Evolutionary conservation across 2,888 invertebrate species (phyloP).

Genomic region (Trichopria drosophilae): DNA sequence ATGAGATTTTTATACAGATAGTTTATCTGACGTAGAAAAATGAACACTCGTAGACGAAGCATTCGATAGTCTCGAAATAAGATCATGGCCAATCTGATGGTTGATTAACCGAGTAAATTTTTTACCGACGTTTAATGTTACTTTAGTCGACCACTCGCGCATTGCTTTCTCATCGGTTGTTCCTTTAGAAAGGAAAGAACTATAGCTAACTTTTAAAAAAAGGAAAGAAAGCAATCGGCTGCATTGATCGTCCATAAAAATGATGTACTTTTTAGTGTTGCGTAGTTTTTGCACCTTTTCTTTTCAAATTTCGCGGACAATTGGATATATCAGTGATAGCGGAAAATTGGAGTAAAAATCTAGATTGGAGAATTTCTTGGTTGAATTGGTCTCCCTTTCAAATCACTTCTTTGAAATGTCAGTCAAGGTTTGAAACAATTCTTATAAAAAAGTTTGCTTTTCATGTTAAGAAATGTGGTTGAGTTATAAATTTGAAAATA

Average conservation of each 20-base stretch:
- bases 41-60: no score
- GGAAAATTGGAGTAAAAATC: not conserved
- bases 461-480: no score
- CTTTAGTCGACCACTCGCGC: not conserved
- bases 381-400: no score
- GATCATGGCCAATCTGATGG: slow-evolving; percentile 14
- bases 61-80: slow-evolving; percentile 16
- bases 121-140: slow-evolving; percentile 12
- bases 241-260: not conserved
- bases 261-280: not conserved
- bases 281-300: not conserved
- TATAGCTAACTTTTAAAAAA: no score
- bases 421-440: no score
- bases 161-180: no score
- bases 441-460: no score
- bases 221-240: not conserved
- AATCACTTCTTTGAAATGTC: no score
- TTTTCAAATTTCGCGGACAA: not conserved
- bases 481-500: no score
- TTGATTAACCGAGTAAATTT: slow-evolving; percentile 12
- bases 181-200: no score
- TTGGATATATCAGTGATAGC: not conserved
- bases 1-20: no score
- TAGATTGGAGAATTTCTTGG: not conserved
- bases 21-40: no score